These are phyloP conservation scores for Drosophila oshimai DNA, from an alignment of 1,140 invertebrate genomes.

Conservation along the genomic window DNA sequence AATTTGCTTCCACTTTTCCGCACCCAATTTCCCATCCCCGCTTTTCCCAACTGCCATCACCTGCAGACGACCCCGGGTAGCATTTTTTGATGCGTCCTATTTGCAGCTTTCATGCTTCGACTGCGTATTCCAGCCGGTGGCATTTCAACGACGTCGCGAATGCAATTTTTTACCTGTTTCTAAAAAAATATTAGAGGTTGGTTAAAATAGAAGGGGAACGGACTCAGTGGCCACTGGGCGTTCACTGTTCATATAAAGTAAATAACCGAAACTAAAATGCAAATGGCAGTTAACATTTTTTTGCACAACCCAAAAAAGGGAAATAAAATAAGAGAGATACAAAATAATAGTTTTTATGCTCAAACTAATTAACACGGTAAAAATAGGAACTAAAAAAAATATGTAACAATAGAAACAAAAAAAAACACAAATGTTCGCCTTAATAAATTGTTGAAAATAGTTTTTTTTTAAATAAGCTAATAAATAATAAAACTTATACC, in stretches of 20 bases:
- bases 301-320: conserved; percentile 21
- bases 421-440: too few relatives aligned
- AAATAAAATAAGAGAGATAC: too few relatives aligned
- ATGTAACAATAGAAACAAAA: too few relatives aligned
- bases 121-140: conserved; percentile 66
- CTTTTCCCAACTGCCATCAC: conserved; percentile 23
- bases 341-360: too few relatives aligned
- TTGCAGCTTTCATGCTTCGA: conserved; percentile 77
- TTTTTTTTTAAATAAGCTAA: too few relatives aligned
- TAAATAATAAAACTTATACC: too few relatives aligned
- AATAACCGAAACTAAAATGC: conserved; percentile 58
- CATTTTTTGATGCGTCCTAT: conserved; percentile 53
- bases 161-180: conserved; percentile 58
- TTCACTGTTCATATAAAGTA: conserved; percentile 35
- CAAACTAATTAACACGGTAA: too few relatives aligned
- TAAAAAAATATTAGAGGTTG: conserved; percentile 10
- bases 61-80: conserved; percentile 47
- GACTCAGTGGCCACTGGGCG: neutral
- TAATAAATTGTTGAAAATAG: too few relatives aligned
- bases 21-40: conserved; percentile 12
- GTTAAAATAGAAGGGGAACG: neutral
- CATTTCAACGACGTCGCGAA: conserved; percentile 31
- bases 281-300: conserved; percentile 43
- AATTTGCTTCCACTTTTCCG: neutral
- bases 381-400: too few relatives aligned